phyloP scores from a whole-genome alignment of 2,888 invertebrate species.

The Escarpia spicata region DNA sequence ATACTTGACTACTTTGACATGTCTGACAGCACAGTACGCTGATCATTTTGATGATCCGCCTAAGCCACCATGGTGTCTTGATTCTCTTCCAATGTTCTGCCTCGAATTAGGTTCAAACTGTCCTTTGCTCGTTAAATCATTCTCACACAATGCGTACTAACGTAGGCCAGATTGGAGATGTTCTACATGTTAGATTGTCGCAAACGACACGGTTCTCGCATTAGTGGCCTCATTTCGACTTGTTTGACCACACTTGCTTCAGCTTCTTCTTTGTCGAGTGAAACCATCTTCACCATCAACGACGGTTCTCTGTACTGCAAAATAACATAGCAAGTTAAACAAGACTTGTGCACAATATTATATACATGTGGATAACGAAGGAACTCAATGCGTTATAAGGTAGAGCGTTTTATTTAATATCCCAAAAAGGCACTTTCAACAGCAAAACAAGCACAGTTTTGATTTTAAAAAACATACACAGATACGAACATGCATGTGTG shows the following conservation, averaged over 20 bases:
- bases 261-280: not conserved
- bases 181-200: not conserved
- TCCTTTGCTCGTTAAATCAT: not conserved
- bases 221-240: not conserved
- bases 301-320: not conserved
- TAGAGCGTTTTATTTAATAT: no score
- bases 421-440: no score
- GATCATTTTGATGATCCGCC: no score
- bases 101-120: not conserved
- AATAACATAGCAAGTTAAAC: not conserved
- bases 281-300: not conserved
- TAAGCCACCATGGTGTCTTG: no score
- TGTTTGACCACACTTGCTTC: not conserved
- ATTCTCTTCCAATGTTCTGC: no score
- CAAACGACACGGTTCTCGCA: not conserved
- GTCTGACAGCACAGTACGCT: no score
- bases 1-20: no score
- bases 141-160: not conserved
- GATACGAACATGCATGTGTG: no score
- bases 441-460: no score
- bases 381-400: not conserved
- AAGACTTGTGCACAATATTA: not conserved
- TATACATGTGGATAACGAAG: not conserved
- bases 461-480: no score
- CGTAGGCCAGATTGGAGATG: not conserved